Base-by-base conservation (phyloP, 1,140 invertebrate species). In the Euwallacea fornicatus region DNA sequence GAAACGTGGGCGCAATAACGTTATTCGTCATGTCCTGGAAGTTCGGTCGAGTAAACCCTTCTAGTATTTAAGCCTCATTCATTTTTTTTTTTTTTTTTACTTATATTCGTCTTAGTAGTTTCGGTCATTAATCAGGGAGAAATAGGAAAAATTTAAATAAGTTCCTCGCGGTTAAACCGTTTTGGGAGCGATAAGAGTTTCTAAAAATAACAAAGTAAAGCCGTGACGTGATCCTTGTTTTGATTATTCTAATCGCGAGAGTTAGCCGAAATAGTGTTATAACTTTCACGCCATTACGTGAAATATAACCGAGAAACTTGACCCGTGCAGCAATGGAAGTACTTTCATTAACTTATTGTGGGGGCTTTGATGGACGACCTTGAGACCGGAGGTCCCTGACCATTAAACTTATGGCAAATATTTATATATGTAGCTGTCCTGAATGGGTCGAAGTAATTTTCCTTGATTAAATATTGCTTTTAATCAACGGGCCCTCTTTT, bases 191-290 rank as follows among this genome's bases (percentile, higher is more conserved):
- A 59, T 59, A 59, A 59, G 56, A 41, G 33, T 33, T 21, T 33
- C 56, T 59, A 59, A 59, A 59, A 59, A 59, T 59, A 59, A 59
- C 21, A 13, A 41, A 13, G 56, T 42, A 59, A 41, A 64, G 21
- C 46, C 62, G 62, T 64, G 62, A 64, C 62, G 16, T 21, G 62
- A 64, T 64, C 46, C 13, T 64, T 64, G 62, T 64, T 53, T 64
- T 64, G 62, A 64, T 64, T 64, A 64, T 50, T 53, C 53, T 64
- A 64, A 64, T 64, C 46, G 46, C 53, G 11, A 42, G 62, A 47
- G 15, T 53, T 15, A 41, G 44, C 44, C 33, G 46, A 64, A 64
- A 64, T 64, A 64, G 62, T 42, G 46, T 53, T 64, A 64, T 64
- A 50, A 46, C 11, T 63, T 64, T 64, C 62, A 64, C 62, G 62